Base-by-base conservation (phyloP, 2,113 vertebrate genomes). In the Phylloscopus trochiloides region DNA sequence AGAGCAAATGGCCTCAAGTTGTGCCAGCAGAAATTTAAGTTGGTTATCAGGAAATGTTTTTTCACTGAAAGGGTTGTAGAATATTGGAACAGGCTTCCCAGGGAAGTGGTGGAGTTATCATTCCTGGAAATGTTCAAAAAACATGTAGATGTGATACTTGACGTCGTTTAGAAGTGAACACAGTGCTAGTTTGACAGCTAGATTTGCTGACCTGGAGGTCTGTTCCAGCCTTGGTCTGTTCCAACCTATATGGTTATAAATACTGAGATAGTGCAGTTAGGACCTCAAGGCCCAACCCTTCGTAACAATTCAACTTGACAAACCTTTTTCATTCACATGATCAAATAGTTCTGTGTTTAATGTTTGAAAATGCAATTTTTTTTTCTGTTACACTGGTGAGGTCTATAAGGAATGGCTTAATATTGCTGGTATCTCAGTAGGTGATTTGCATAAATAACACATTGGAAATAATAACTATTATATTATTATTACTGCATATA, bases 111-210 rank as follows among this genome's bases (percentile, higher is more conserved):
- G 16, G n/a, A 67, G 3, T 31, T 58, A 14, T 5, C 13, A 11
- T 20, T n/a, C 18, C 8, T 28, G 28, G 9, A 32, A 58, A 21
- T 29, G 18, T n/a, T 38, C 2, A 51, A 29, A 66, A 66, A 38
- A 9, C 0, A 0, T 20, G 15, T 38, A 43, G 18, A 28, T 43
- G 15, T 58, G 28, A 8, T 7, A 17, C 10, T 28, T 51, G 18
- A 7, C 12, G 17, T 5, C 13, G 7, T 52, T 74, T 51, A 67
- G 61, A n/a, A 15, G 19, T n/a, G 24, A 51, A 20, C 10, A 20
- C 20, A 32, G 32, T 43, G 20, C 16, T 20, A n/a, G 15, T 12
- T 3, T 59, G 38, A 25, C 6, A 54, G 65, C 34, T 31, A 26
- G 28, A 67, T 43, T 52, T 81, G 38, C 28, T 59, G 61, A 25